Evolutionary conservation across 2,888 invertebrate genomes (phyloP), one percentile per base, ranked within the genome.

Genomic region (Deilephila porcellus): DNA sequence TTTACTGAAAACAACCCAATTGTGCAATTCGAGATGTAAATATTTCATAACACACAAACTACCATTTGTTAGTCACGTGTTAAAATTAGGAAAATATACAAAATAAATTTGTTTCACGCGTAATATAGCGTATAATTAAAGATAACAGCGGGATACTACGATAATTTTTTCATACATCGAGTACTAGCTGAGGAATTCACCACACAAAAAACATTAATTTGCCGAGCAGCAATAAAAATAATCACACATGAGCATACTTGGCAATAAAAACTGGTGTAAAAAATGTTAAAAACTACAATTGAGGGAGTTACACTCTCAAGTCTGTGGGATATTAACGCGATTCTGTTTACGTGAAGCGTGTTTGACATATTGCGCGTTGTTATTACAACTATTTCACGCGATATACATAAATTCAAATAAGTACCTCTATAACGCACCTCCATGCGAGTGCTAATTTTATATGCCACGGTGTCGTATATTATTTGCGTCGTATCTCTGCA

Each of bases 341-440:
- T 19, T 56, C n/a, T 56, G 5, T 56, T 56, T n/a, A 56, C n/a
- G n/a, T 56, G 56, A 56, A 56, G 56, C 56, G 56, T 56, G 56
- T 56, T 63, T 45, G 37, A 64, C 32, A 8, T 34, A n/a, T 32
- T 20, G n/a, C 64, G n/a, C 64, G 64, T 64, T 64, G 64, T 63
- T 63, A 20, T 64, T 45, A 64, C 20, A 45, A 64, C 20, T 64
- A 64, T 37, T 64, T 64, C 64, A 45, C 37, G 64, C 37, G 45
- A 64, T 64, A 64, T 37, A 64, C 64, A 64, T 37, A 37, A 64
- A 64, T 64, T 34, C n/a, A 11, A n/a, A 34, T 64, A 64, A 34
- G 37, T 64, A 37, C 64, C 37, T 64, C n/a, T 19, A 34, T 37
- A 64, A 19, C 20, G 64, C 37, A 64, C 11, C 45, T 14, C 19